Evolutionary conservation across 2,888 invertebrate genomes (phyloP), one percentile per base, ranked within the genome.

Genomic region (Mamestra brassicae): DNA sequence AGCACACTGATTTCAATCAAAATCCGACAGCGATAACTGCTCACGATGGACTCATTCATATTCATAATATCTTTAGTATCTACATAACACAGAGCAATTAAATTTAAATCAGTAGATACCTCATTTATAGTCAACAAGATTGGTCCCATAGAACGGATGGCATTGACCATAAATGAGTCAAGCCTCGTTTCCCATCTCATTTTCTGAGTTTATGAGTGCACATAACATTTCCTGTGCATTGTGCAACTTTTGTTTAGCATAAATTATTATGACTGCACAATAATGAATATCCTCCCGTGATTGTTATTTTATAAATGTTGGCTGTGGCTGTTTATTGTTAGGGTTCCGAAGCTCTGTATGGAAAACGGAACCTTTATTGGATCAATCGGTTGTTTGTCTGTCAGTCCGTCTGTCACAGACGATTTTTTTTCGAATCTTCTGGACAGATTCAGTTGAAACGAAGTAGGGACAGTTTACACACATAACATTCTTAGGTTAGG

Each of bases 141-240:
- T 67, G 76, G 45, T 34, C n/a, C 34, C 36, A n/a, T 38, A 26
- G 52, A 67, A n/a, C 78, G 78, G 62, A 72, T 79, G 69, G 47
- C 71, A 72, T 47, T 55, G 70, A 60, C 50, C 60, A 64, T 55
- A 62, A 78, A 65, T 62, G 57, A 47, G 74, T 26, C 64, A 63
- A 68, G 83, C 65, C 68, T 50, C 76, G 76, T 67, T 84, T 80
- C 61, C 63, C 68, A 66, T 61, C 50, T 64, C 57, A 58, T 38
- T 70, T 77, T 50, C 76, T 42, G 36, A 52, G 7, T 64, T 71
- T 82, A 82, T 65, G 70, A 57, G 55, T 63, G 26, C 76, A 76
- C 61, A 69, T 58, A 77, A 83, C 74, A 69, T 83, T 78, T 81
- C 86, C 86, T 83, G 80, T 47, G 47, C 54, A 60, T 2, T 45